Evolutionary conservation across 53 echinoderm and acorn worm genomes (phyloP).

Genomic region (Glandiceps talaboti): DNA sequence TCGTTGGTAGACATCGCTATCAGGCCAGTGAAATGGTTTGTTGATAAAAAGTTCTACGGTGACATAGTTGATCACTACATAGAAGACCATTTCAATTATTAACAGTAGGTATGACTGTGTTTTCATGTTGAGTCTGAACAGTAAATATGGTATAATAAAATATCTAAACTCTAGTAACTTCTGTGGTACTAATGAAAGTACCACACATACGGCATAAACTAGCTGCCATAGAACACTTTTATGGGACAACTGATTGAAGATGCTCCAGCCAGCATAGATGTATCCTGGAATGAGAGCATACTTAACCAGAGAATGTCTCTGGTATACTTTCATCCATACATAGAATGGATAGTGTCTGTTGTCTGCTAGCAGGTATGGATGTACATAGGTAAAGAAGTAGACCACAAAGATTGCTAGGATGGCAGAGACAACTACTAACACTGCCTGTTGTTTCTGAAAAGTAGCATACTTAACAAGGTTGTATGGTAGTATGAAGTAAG

Average conservation of each 20-base stretch:
- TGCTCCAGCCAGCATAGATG: conserved; percentile 72
- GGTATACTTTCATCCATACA: conserved; percentile 73
- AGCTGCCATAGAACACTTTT: conserved; percentile 51
- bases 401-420: conserved; percentile 34
- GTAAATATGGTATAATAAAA: conserved; percentile 80
- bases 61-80: conserved; percentile 46
- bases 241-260: conserved; percentile 40
- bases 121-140: conserved; percentile 49
- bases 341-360: conserved; percentile 90
- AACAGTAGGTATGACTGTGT: conserved; percentile 44
- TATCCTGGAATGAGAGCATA: conserved; percentile 59
- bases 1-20: conserved; percentile 51
- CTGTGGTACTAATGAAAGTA: conserved; percentile 67
- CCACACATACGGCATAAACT: conserved; percentile 41
- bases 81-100: conserved; percentile 46
- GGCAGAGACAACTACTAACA: conserved; percentile 25
- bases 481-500: conserved; percentile 33
- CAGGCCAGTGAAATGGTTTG: conserved; percentile 74
- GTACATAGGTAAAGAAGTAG: conserved; percentile 61
- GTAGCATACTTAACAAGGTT: conserved; percentile 32
- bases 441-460: conserved; percentile 18
- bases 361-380: conserved; percentile 81
- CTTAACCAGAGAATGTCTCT: conserved; percentile 42
- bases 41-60: conserved; percentile 56
- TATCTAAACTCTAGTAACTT: conserved; percentile 84